Evolutionary conservation across 2,797 vertebrate species (phyloP).

Genomic region (Lepilemur septentrionalis): DNA sequence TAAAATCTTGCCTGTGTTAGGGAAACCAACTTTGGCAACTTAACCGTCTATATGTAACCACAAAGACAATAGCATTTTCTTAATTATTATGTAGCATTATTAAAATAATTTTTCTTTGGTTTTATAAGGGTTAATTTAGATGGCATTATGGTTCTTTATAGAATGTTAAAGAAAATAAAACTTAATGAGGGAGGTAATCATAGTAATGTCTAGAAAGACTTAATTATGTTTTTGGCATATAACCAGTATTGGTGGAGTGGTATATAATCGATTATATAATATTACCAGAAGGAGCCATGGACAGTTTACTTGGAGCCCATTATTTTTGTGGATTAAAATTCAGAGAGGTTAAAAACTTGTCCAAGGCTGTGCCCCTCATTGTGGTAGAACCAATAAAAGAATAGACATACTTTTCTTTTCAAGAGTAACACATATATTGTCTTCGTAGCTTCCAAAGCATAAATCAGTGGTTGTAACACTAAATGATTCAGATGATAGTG

Average conservation of each 20-base stretch:
- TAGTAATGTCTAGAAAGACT: background rate
- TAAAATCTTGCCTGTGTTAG: slow-evolving; percentile 15
- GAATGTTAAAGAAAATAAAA: slow-evolving; percentile 34
- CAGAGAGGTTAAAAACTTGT: background rate
- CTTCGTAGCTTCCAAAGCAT: slow-evolving; percentile 93
- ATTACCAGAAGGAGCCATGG: background rate
- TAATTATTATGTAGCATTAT: background rate
- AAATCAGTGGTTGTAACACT: slow-evolving; percentile 96
- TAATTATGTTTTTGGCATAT: background rate
- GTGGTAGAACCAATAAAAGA: background rate
- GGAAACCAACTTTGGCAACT: background rate
- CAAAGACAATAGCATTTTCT: background rate
- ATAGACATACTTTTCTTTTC: background rate
- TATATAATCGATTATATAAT: background rate
- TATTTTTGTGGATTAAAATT: slow-evolving; percentile 42
- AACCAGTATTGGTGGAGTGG: background rate
- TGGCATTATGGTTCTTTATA: background rate
- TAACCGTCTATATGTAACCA: background rate
- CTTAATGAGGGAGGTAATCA: background rate
- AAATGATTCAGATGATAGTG: slow-evolving; percentile 95
- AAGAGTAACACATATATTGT: slow-evolving; percentile 22
- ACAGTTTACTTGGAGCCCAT: background rate
- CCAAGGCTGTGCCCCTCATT: background rate
- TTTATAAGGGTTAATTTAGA: slow-evolving; percentile 33
- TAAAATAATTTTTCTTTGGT: background rate